These are phyloP conservation scores for Emydocephalus ijimae DNA, from an alignment of 2,113 vertebrate species.

Conservation along the genomic window DNA sequence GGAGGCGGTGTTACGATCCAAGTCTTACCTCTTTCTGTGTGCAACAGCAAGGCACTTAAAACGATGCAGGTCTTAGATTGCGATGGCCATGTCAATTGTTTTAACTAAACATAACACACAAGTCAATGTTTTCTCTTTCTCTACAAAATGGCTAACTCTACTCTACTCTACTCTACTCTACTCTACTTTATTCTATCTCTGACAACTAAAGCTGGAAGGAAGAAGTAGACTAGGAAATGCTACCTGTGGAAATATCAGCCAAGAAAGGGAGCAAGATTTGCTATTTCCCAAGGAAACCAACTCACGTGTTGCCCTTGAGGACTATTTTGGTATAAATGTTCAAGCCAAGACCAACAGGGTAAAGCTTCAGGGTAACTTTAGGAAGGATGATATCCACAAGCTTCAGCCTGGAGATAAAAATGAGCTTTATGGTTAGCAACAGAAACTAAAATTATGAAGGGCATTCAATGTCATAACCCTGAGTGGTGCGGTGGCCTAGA, in stretches of 20 bases:
- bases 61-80: no score
- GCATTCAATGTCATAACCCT: rapidly evolving
- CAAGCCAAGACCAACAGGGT: conserved; percentile 59
- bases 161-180: no score
- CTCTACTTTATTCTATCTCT: neutral
- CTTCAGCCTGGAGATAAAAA: conserved; percentile 48
- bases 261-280: neutral
- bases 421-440: neutral
- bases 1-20: no score
- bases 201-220: neutral
- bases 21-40: no score
- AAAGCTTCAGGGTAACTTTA: conserved; percentile 46
- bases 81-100: no score
- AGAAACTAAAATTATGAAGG: neutral
- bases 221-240: neutral
- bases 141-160: no score
- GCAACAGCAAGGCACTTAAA: no score
- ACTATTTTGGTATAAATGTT: conserved; percentile 59
- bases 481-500: no score
- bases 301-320: conserved; percentile 52
- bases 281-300: rapidly evolving
- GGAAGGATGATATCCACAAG: conserved; percentile 59
- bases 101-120: no score
- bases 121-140: no score
- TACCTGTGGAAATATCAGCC: neutral